A percentile compares a stretch with the other conserved stretches of the same genome.
Conservation (phyloP, 2,888 invertebrate genomes). For the Torymus texanus region DNA sequence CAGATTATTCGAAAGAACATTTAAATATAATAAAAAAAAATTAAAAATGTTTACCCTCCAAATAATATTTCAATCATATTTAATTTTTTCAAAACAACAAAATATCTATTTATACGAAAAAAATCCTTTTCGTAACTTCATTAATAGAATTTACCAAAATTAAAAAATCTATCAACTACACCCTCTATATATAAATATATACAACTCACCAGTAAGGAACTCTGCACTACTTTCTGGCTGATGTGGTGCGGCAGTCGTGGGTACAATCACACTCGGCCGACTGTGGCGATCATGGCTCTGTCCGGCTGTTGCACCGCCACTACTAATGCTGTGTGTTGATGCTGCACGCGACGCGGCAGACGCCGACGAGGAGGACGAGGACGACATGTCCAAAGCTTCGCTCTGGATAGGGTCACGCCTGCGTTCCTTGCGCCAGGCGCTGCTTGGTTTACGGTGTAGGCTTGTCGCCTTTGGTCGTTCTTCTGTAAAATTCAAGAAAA, state of each 20-base stretch:
- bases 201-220: conserved; percentile 49
- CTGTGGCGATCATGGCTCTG: conserved; percentile 62
- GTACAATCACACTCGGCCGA: conserved; percentile 73
- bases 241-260: conserved; percentile 66
- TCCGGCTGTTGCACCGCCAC: neutral
- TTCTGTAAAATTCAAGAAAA: conserved; percentile 61
- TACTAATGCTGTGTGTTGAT: conserved; percentile 60
- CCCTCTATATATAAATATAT: too few species aligned
- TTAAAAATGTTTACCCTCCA: too few species aligned
- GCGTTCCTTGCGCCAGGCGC: conserved; percentile 73
- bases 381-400: conserved; percentile 73
- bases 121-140: too few species aligned
- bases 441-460: conserved; percentile 72
- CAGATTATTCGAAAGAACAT: too few species aligned
- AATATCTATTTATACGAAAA: too few species aligned
- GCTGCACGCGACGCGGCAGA: conserved; percentile 56
- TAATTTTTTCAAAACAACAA: too few species aligned
- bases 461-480: conserved; percentile 71
- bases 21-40: too few species aligned
- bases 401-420: conserved; percentile 73
- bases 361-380: too few species aligned
- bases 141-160: too few species aligned
- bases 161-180: too few species aligned
- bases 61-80: too few species aligned
- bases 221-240: conserved; percentile 54